phyloP scores from a whole-genome alignment of 2,888 invertebrate species.

The Cephus nigrinus region DNA sequence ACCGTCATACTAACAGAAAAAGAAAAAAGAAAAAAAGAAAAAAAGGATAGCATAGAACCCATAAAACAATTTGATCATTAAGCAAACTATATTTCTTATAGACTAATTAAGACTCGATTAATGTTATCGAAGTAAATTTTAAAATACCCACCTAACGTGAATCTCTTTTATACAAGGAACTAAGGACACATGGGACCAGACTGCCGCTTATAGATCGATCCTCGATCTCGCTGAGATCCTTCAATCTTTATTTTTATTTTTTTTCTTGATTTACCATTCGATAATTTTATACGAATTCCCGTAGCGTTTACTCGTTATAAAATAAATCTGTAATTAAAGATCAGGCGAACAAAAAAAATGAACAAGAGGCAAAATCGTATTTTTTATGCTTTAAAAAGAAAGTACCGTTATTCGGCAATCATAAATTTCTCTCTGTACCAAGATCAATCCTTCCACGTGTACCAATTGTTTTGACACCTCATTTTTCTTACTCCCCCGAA shows the following conservation, averaged over 20 bases:
- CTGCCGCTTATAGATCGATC: neutral
- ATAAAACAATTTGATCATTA: neutral
- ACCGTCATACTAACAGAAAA: neutral
- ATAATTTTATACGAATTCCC: conserved; percentile 22
- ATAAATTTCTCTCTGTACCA: neutral
- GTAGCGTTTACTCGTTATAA: conserved; percentile 4
- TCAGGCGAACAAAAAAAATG: neutral
- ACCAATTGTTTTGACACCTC: neutral
- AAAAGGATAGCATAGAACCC: neutral
- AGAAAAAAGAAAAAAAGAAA: neutral
- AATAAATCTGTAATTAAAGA: conserved; percentile 7
- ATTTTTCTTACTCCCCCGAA: neutral
- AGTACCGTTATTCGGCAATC: neutral
- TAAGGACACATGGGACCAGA: neutral
- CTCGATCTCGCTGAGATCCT: conserved; percentile 22
- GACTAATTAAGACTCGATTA: neutral
- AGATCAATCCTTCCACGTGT: neutral
- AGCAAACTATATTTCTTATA: neutral
- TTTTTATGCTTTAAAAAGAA: neutral
- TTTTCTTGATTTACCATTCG: neutral
- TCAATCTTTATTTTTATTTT: conserved; percentile 10
- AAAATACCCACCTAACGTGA: neutral
- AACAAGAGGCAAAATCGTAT: neutral
- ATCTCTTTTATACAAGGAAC: neutral
- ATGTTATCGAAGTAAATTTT: neutral